Conservation (phyloP, 2,113 vertebrate species). For the Lampris megalopsis region DNA sequence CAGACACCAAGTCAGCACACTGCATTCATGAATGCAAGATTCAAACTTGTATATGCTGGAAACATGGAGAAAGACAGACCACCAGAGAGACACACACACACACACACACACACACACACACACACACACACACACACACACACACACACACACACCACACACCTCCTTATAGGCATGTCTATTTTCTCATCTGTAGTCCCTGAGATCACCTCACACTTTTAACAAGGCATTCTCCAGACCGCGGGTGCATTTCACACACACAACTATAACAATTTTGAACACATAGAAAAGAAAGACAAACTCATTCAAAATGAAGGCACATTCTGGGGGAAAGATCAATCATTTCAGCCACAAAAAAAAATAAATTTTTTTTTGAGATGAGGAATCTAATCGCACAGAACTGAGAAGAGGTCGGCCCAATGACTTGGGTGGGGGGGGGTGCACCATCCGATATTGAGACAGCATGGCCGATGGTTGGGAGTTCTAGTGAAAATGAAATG, state of each 20-base stretch:
- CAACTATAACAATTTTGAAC: constrained; percentile 38
- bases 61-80: constrained; percentile 44
- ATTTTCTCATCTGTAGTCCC: constrained; percentile 67
- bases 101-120: neutral
- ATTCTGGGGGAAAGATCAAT: constrained; percentile 67
- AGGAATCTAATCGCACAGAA: constrained; percentile 33
- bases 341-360: constrained; percentile 40
- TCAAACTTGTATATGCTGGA: constrained; percentile 26
- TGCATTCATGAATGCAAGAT: neutral
- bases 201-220: constrained; percentile 79
- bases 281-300: constrained; percentile 48
- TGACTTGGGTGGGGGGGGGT: constrained; percentile 21
- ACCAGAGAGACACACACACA: constrained; percentile 27
- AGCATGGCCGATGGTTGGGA: neutral
- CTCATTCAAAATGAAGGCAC: constrained; percentile 77
- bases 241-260: constrained; percentile 31
- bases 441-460: constrained; percentile 27
- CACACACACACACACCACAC: neutral
- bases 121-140: neutral
- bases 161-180: constrained; percentile 17
- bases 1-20: constrained; percentile 26
- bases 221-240: constrained; percentile 65
- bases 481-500: neutral
- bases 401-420: constrained; percentile 13
- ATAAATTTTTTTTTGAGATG: constrained; percentile 32